phyloP scores from a whole-genome alignment of 2,888 invertebrate species.

The Tipula confusa region DNA sequence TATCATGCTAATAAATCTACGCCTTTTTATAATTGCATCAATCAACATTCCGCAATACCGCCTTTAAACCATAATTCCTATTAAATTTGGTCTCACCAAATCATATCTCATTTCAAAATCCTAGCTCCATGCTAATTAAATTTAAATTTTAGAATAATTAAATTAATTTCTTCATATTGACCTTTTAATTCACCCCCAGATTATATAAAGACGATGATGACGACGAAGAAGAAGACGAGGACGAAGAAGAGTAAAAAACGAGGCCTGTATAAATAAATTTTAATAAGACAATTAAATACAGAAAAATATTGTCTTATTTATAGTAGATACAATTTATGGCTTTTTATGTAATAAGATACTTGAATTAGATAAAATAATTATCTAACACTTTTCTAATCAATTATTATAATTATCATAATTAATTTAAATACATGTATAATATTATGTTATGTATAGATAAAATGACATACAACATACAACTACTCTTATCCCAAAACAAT shows the following conservation, averaged over 20 bases:
- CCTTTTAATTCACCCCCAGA: neutral
- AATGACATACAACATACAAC: neutral
- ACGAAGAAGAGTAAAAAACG: neutral
- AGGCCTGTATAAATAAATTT: neutral
- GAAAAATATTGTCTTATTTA: neutral
- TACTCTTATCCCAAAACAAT: too few species aligned
- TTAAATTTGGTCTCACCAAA: neutral
- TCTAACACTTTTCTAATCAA: conserved; percentile 9
- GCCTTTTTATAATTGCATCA: too few species aligned
- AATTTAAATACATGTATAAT: neutral
- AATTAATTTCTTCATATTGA: neutral
- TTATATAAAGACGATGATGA: neutral
- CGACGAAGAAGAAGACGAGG: neutral
- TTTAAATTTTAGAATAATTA: neutral
- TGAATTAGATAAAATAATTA: neutral
- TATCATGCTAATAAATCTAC: too few species aligned
- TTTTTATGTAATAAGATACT: neutral
- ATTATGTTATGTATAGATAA: neutral
- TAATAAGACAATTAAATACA: conserved; percentile 12
- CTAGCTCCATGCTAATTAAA: neutral
- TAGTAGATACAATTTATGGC: neutral
- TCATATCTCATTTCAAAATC: neutral
- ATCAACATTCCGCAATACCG: too few species aligned
- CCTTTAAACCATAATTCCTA: too few species aligned
- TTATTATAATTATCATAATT: conserved; percentile 12